Base-by-base conservation (phyloP, 2,113 vertebrate species). In the Solea solea region DNA sequence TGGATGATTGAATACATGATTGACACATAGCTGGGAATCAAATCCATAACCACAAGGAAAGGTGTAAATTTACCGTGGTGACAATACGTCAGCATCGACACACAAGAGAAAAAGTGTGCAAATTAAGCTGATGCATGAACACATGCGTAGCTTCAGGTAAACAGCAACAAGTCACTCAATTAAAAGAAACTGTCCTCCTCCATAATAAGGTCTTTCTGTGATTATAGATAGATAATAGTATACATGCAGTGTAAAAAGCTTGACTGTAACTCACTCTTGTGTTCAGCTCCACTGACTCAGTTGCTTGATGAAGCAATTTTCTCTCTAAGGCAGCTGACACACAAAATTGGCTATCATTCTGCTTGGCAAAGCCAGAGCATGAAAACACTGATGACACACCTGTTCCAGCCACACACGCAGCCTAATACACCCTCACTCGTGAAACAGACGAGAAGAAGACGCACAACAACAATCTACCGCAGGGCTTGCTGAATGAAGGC, bases 271-370 rank as follows among this genome's bases (percentile, higher is more conserved):
- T 42, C 48, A 46, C 53, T 55, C 49, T n/a, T 55, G 9, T 39
- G 34, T 48, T 68, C 53, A 44, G 45, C 72, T 50, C 63, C 15
- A 40, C 62, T 10, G 13, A 64, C 45, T 48, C 16, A 58, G 15
- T 2, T 64, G 15, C 64, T 52, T 55, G 27, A 15, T 46, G 42
- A 41, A 79, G 81, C 61, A 16, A 58, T 77, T 90, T 82, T 80
- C 42, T 59, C 69, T 85, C 68, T 56, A 61, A 27, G 76, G 72
- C 27, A 51, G 88, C 82, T 90, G 86, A 92, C 77, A 59, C 75
- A 72, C 60, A 28, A 52, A 80, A 72, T 48, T 60, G 66, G 49
- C 79, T 3, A 72, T 75, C 62, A 59, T 75, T 80, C 63, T 76
- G 66, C 77, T 81, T 62, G 66, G 75, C 51, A 59, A 57, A 72